phyloP scores from a whole-genome alignment of 1,140 invertebrate genomes.

The Eriosoma lanigerum region DNA sequence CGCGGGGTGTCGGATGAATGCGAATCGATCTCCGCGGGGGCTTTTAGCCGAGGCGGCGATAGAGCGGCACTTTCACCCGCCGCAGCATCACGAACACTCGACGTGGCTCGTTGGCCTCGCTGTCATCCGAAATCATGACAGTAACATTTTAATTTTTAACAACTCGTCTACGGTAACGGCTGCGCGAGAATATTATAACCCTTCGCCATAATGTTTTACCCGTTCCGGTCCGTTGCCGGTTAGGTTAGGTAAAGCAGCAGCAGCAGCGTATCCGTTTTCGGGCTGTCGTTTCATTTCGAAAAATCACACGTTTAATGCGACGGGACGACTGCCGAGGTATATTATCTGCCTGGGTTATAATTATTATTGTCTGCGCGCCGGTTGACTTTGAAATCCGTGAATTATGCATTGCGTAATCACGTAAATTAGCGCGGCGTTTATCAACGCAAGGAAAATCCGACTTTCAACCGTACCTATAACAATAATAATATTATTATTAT shows the following conservation, averaged over 20 bases:
- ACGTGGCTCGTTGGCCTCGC: conserved; percentile 46
- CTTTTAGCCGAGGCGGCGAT: conserved; percentile 47
- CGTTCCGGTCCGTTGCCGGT: neutral
- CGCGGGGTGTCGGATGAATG: neutral
- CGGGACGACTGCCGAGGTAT: neutral
- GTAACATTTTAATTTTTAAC: conserved; percentile 52
- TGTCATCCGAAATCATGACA: conserved; percentile 51
- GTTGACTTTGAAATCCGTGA: neutral
- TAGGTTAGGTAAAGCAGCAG: neutral
- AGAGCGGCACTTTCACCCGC: neutral
- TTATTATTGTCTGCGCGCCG: neutral
- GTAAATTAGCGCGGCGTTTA: too few relatives aligned
- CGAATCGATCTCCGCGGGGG: conserved; percentile 31
- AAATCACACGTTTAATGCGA: conserved; percentile 45
- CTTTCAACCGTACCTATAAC: too few relatives aligned
- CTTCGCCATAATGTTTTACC: neutral
- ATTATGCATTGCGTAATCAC: neutral
- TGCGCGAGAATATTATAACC: conserved; percentile 17
- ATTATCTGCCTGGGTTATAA: neutral
- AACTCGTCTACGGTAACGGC: neutral
- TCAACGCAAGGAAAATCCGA: too few relatives aligned
- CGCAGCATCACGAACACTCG: neutral
- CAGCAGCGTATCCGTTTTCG: neutral
- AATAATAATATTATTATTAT: too few relatives aligned
- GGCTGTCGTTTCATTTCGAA: conserved; percentile 21